These are phyloP conservation scores for Dreissena polymorpha DNA, from an alignment of 1,140 invertebrate species.

Conservation along the genomic window DNA sequence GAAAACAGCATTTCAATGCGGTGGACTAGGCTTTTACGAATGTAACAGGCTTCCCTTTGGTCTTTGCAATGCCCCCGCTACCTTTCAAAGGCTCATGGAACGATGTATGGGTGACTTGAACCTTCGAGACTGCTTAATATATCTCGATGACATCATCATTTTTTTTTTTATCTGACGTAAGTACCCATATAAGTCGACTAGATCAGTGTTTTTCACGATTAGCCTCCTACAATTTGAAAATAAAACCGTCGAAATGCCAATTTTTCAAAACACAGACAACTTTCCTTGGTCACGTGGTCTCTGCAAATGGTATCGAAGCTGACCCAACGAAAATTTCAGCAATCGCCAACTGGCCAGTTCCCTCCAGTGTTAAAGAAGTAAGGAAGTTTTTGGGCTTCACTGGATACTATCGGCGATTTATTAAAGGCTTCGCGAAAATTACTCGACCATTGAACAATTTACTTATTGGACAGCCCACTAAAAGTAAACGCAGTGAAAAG, in stretches of 20 bases:
- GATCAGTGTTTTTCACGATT: neutral
- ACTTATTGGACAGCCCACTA: conserved; percentile 48
- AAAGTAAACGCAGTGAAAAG: conserved; percentile 11
- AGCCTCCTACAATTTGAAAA: conserved; percentile 9
- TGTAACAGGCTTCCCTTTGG: too few species aligned
- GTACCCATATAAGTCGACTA: neutral
- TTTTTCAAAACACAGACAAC: conserved; percentile 11
- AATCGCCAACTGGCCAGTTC: conserved; percentile 63
- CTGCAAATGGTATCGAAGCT: neutral
- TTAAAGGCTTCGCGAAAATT: conserved; percentile 61
- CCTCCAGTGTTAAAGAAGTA: conserved; percentile 59
- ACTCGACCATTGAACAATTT: conserved; percentile 59
- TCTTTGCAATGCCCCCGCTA: too few species aligned
- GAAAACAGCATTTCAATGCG: too few species aligned
- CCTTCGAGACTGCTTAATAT: conserved; percentile 22
- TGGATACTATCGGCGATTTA: conserved; percentile 65
- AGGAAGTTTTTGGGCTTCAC: conserved; percentile 69
- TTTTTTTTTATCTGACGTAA: neutral
- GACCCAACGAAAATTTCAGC: conserved; percentile 31
- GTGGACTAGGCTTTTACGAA: too few species aligned
- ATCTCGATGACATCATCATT: conserved; percentile 31
- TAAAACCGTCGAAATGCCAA: conserved; percentile 21
- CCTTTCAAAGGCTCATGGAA: conserved; percentile 33
- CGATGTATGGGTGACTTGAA: conserved; percentile 14
- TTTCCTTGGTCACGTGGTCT: conserved; percentile 9